Conservation (phyloP, 2,888 invertebrate species). For the Orchesellides sinensis region DNA sequence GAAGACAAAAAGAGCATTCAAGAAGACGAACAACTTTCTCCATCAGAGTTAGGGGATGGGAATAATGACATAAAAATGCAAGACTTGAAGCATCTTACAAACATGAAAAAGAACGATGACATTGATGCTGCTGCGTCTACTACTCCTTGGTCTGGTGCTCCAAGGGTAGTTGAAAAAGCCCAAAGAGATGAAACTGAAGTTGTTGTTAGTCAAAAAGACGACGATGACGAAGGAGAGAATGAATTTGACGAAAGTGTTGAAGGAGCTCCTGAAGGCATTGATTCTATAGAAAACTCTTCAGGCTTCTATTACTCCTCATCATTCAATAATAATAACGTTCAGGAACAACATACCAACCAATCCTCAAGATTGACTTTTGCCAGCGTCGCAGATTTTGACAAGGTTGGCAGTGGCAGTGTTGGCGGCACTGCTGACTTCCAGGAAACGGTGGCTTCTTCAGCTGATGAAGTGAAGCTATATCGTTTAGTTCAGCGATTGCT, state of each 20-base stretch:
- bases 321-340: slow-evolving; percentile 33
- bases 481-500: slow-evolving; percentile 67
- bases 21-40: slow-evolving; percentile 45
- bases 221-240: neutral
- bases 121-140: neutral
- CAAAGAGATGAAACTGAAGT: neutral
- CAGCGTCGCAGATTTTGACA: slow-evolving; percentile 45
- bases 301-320: slow-evolving; percentile 13
- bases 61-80: slow-evolving; percentile 57
- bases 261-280: slow-evolving; percentile 56
- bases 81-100: slow-evolving; percentile 11
- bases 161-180: neutral
- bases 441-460: no score
- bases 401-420: neutral
- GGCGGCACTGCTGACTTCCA: neutral
- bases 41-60: slow-evolving; percentile 32
- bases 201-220: neutral
- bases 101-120: slow-evolving; percentile 18
- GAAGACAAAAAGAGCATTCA: slow-evolving; percentile 53
- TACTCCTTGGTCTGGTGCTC: neutral
- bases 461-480: slow-evolving; percentile 70
- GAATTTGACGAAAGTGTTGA: slow-evolving; percentile 41
- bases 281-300: slow-evolving; percentile 48
- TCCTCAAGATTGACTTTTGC: slow-evolving; percentile 59
- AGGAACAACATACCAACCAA: slow-evolving; percentile 31